These are phyloP conservation scores for Sepiola atlantica DNA, from an alignment of 2,888 invertebrate genomes.

Conservation along the genomic window DNA sequence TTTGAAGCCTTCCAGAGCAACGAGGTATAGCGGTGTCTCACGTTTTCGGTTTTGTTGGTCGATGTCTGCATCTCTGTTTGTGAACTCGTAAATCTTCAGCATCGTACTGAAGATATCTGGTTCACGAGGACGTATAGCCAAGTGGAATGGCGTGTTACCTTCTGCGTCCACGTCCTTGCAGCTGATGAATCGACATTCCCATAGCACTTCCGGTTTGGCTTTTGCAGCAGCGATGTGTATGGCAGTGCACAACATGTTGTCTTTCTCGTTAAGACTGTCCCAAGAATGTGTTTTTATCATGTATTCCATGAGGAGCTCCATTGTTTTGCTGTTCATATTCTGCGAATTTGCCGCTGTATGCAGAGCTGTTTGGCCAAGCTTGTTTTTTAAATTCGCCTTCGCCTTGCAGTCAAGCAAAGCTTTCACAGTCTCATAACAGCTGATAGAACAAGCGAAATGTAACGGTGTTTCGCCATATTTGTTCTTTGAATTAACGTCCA, in stretches of 20 bases:
- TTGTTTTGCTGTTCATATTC: conserved; percentile 59
- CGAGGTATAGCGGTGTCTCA: conserved; percentile 64
- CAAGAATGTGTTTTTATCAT: conserved; percentile 71
- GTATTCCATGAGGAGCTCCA: conserved; percentile 64
- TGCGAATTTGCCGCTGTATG: conserved; percentile 66
- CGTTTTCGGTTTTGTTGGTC: conserved; percentile 60
- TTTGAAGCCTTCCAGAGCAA: conserved; percentile 56
- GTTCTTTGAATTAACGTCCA: conserved; percentile 63
- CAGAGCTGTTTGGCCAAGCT: conserved; percentile 66
- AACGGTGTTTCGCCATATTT: conserved; percentile 69
- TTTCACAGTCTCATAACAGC: conserved; percentile 61
- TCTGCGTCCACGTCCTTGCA: conserved; percentile 65
- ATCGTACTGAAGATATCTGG: conserved; percentile 64
- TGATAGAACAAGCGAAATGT: conserved; percentile 69
- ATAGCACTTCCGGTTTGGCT: conserved; percentile 65
- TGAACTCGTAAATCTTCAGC: conserved; percentile 66
- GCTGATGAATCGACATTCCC: conserved; percentile 65
- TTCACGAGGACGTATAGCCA: conserved; percentile 61
- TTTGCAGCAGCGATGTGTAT: conserved; percentile 70
- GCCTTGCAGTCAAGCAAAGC: conserved; percentile 64
- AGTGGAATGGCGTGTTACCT: conserved; percentile 66
- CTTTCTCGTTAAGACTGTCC: conserved; percentile 69
- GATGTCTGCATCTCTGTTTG: conserved; percentile 66
- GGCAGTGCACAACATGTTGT: conserved; percentile 68
- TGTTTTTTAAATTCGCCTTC: conserved; percentile 67